Conservation (phyloP, 2,888 invertebrate genomes). For the Nasonia oneida region DNA sequence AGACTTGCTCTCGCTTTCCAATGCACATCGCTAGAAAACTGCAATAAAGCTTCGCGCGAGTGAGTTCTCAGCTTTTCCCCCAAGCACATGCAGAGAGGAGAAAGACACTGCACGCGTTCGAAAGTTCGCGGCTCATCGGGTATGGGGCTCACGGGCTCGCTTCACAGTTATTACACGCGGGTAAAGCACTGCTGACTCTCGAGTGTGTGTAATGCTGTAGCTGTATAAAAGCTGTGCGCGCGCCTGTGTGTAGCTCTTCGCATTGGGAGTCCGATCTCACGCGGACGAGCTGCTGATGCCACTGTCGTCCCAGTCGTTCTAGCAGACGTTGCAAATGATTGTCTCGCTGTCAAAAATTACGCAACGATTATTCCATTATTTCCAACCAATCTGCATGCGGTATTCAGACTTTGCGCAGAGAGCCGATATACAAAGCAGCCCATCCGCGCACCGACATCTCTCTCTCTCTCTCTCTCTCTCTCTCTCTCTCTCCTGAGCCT, state of each 20-base stretch:
- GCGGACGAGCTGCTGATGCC: background rate
- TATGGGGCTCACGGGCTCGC: conserved; percentile 56
- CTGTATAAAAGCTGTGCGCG: background rate
- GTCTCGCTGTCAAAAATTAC: background rate
- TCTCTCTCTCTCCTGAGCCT: background rate
- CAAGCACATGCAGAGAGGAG: background rate
- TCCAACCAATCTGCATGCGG: background rate
- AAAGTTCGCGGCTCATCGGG: conserved; percentile 40
- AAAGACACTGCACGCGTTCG: background rate
- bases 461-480: background rate
- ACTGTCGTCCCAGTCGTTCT: no score
- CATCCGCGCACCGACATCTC: conserved; percentile 5
- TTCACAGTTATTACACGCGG: conserved; percentile 61
- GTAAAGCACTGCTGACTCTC: background rate
- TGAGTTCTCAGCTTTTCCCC: background rate
- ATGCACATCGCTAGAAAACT: no score
- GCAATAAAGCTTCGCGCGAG: background rate
- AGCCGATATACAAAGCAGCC: conserved; percentile 8
- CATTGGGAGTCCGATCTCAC: conserved; percentile 47
- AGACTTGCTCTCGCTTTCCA: background rate
- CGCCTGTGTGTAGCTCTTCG: background rate
- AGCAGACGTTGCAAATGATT: background rate
- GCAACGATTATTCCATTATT: background rate
- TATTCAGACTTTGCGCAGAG: background rate
- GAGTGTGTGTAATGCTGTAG: background rate